Conservation (phyloP, 1,140 invertebrate species). For the Maniola jurtina region DNA sequence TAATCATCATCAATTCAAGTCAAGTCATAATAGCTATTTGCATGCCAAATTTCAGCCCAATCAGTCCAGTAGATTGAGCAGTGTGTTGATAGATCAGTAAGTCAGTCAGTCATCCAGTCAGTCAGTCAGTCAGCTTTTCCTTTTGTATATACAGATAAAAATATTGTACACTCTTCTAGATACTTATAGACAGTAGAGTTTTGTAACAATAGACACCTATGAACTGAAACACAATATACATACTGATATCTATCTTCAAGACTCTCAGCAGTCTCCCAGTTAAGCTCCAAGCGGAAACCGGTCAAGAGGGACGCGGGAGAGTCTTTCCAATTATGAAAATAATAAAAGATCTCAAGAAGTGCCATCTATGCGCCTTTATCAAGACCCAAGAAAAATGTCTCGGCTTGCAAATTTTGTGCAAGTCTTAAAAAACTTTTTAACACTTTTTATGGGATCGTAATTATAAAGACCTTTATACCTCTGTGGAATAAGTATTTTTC, state of each 20-base stretch:
- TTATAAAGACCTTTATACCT: not conserved
- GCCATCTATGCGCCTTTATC: slow-evolving; percentile 27
- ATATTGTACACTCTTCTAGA: not conserved
- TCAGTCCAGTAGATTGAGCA: too few species aligned
- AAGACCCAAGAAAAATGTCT: slow-evolving; percentile 24
- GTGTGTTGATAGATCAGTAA: too few species aligned
- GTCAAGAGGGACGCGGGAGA: slow-evolving; percentile 30
- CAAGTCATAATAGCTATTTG: too few species aligned
- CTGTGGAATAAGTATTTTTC: not conserved
- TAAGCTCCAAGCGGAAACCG: slow-evolving; percentile 29
- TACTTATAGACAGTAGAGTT: slow-evolving; percentile 19
- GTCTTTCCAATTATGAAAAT: slow-evolving; percentile 37
- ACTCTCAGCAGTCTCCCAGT: slow-evolving; percentile 26
- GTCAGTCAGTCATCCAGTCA: too few species aligned
- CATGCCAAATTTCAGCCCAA: too few species aligned
- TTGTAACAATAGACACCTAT: slow-evolving; percentile 24
- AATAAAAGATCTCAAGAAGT: slow-evolving; percentile 32
- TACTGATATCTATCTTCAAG: slow-evolving; percentile 30
- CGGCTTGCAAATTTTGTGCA: slow-evolving; percentile 18
- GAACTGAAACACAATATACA: slow-evolving; percentile 1
- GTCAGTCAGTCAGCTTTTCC: too few species aligned
- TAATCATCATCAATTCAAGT: too few species aligned
- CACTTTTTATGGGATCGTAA: slow-evolving; percentile 5
- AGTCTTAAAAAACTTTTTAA: slow-evolving; percentile 7
- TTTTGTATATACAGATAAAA: too few species aligned